Evolutionary conservation across 2,113 vertebrate genomes (phyloP).

Genomic region (Ancistrus triradiatus): DNA sequence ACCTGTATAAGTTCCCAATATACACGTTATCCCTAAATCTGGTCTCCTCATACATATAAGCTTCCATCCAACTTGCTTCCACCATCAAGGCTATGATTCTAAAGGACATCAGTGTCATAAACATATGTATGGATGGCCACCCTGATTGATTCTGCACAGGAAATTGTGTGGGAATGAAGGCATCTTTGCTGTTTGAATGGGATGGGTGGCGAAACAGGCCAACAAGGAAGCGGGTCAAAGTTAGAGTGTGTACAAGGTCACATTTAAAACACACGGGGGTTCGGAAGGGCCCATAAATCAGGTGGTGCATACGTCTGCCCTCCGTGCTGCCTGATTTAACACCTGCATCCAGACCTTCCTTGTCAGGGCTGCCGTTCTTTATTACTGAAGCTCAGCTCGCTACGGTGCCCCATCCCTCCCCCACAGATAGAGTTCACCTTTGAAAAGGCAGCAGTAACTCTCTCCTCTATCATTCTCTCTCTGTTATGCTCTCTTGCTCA

Average conservation of each 20-base stretch:
- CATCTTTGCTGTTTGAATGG: constrained; percentile 24
- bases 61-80: too few relatives aligned
- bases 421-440: constrained; percentile 56
- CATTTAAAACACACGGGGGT: constrained; percentile 53
- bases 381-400: constrained; percentile 44
- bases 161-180: constrained; percentile 29
- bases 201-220: constrained; percentile 39
- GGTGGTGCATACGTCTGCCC: constrained; percentile 46
- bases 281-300: constrained; percentile 53
- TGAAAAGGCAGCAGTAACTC: constrained; percentile 54
- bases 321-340: constrained; percentile 56
- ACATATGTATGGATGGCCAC: constrained; percentile 12
- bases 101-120: constrained; percentile 42
- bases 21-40: neutral
- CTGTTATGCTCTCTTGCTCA: constrained; percentile 2
- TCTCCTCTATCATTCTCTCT: constrained; percentile 32
- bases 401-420: constrained; percentile 14
- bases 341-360: constrained; percentile 56
- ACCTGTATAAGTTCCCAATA: too few relatives aligned
- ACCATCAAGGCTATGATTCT: too few relatives aligned
- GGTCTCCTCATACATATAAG: constrained; percentile 7
- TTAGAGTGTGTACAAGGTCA: constrained; percentile 56
- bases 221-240: constrained; percentile 50
- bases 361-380: constrained; percentile 53
- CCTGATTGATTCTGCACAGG: constrained; percentile 9